Evolutionary conservation across 2,888 invertebrate species (phyloP).

Genomic region (Lamellibrachia satsuma): DNA sequence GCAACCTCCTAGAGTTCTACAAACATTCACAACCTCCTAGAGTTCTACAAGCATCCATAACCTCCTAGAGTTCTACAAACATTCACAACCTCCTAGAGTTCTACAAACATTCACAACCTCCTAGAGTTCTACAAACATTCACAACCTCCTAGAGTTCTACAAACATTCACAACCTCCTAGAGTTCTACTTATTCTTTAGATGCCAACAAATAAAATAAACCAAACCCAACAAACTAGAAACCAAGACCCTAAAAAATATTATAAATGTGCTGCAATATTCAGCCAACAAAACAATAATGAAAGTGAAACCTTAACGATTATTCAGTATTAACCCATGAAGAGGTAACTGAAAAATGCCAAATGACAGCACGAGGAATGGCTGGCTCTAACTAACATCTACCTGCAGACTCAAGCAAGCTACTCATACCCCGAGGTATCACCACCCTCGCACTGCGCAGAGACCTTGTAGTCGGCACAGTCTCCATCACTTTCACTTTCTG

Average conservation of each 20-base stretch:
- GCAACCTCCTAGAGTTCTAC: too few relatives aligned
- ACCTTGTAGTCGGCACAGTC: background rate
- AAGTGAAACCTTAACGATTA: background rate
- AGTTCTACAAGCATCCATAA: too few relatives aligned
- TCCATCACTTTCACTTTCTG: background rate
- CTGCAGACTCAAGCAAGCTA: background rate
- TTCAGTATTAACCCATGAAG: background rate
- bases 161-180: too few relatives aligned
- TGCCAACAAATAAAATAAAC: background rate
- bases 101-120: too few relatives aligned
- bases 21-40: too few relatives aligned
- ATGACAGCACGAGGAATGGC: background rate
- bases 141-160: too few relatives aligned
- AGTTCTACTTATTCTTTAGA: too few relatives aligned
- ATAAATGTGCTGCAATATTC: background rate
- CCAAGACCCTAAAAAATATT: background rate
- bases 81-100: too few relatives aligned
- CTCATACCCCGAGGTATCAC: background rate
- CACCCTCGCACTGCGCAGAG: background rate
- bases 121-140: too few relatives aligned
- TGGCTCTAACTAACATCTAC: background rate
- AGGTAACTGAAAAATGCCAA: background rate
- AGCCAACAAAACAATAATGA: background rate
- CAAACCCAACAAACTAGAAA: background rate
- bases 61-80: too few relatives aligned